phyloP scores from a whole-genome alignment of 2,113 vertebrate genomes.

The Podarcis muralis region DNA sequence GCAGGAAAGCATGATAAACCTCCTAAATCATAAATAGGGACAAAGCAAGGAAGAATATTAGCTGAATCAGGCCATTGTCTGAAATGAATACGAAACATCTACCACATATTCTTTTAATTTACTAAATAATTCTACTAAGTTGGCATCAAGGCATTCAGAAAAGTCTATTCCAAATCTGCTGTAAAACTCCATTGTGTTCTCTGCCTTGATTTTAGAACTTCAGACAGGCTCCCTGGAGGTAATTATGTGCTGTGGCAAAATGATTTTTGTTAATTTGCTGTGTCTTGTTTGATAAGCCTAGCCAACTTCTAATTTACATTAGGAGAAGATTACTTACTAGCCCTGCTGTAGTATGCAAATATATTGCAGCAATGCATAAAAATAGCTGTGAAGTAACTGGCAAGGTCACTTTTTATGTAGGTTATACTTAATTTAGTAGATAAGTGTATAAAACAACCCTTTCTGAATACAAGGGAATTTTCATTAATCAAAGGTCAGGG shows the following conservation, averaged over 20 bases:
- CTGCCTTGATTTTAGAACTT: constrained; percentile 9
- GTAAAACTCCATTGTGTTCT: background rate
- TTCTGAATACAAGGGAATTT: background rate
- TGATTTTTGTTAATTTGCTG: constrained; percentile 11
- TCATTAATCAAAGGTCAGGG: background rate
- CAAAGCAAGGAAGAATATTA: background rate
- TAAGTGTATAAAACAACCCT: background rate
- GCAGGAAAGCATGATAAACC: background rate
- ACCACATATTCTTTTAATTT: background rate
- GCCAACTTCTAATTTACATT: constrained; percentile 9
- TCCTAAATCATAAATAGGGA: background rate
- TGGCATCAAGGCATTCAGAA: background rate
- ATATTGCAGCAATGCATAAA: constrained; percentile 17
- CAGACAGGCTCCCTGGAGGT: background rate
- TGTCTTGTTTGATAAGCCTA: constrained; percentile 30
- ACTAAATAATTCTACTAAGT: background rate
- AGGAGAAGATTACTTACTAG: background rate
- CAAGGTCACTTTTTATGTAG: constrained; percentile 2
- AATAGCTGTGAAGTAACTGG: background rate
- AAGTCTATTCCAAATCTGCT: background rate
- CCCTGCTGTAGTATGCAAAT: background rate
- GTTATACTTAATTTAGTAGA: background rate
- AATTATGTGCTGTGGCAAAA: background rate
- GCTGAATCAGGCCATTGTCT: background rate
- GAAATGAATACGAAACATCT: background rate